Evolutionary conservation across 1,140 invertebrate genomes (phyloP).

Genomic region (Hyphantria cunea): DNA sequence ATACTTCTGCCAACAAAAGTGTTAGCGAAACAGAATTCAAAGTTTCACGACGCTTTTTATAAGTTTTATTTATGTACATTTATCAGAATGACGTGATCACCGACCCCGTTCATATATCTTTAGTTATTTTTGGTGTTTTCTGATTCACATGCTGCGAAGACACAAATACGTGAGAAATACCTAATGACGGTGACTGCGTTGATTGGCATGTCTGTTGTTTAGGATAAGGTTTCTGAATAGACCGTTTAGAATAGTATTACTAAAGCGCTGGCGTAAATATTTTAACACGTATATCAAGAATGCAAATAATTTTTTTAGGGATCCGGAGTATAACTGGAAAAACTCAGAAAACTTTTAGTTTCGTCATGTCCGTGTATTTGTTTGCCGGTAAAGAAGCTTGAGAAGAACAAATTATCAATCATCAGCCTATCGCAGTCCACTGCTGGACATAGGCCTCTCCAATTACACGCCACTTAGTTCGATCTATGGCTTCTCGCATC

Average conservation of each 20-base stretch:
- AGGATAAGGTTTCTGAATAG: constrained; percentile 15
- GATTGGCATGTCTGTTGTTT: constrained; percentile 24
- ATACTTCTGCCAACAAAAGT: neutral
- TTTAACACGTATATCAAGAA: no score
- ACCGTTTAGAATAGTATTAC: constrained; percentile 8
- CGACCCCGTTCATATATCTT: constrained; percentile 25
- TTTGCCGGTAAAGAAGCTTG: no score
- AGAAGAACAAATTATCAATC: no score
- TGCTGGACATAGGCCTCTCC: no score
- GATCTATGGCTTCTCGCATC: no score
- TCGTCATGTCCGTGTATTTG: no score
- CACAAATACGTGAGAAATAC: constrained; percentile 24
- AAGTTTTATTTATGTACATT: constrained; percentile 26
- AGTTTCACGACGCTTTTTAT: constrained; percentile 20
- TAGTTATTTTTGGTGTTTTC: constrained; percentile 34
- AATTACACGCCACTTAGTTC: no score
- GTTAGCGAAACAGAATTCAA: constrained; percentile 7
- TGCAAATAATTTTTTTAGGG: no score
- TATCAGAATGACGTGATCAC: constrained; percentile 23
- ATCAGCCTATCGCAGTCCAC: no score
- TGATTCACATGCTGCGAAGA: constrained; percentile 34
- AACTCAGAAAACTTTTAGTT: no score
- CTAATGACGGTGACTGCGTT: constrained; percentile 18
- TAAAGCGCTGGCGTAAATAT: neutral
- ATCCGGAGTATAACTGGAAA: no score